Base-by-base conservation (phyloP, 1,140 invertebrate genomes). In the Hetaerina americana region DNA sequence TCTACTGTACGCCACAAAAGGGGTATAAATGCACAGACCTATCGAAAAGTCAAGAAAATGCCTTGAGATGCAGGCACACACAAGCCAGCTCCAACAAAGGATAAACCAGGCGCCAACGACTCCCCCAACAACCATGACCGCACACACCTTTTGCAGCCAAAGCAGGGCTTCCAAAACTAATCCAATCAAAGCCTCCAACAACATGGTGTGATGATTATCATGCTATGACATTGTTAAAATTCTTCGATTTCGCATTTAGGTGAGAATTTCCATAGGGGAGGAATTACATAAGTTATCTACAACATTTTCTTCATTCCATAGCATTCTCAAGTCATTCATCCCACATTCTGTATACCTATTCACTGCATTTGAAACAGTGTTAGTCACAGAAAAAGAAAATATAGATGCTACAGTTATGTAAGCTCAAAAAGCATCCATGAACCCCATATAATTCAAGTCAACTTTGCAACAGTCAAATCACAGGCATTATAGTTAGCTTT, bases 301-400 rank as follows among this genome's bases (percentile, higher is more conserved):
- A 57, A 57, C 22, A 57, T 57, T 57, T 57, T 57, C 40, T 57
- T 57, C 40, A 57, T 57, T 57, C 40, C 40, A 57, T 57, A 57
- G 40, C 40, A 57, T 57, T 57, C 40, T 57, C 40, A 57, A 57
- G 40, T 57, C 40, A 57, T 57, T 57, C 40, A 57, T 57, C 40
- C 40, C 40, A 57, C 40, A 57, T 57, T 57, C 40, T 57, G 40
- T 57, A 57, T n/a, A 57, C 22, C 40, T 57, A 57, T 12, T 57
- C 40, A 57, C 40, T 57, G 40, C 22, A n/a, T 57, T 57, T 18
- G 40, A 57, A 57, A 57, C 40, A 57, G 40, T 15, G 26, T 69
- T n/a, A 69, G 28, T 27, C 28, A 27, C 28, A 69, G 18, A 69
- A 69, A 69, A n/a, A 69, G 28, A 68, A 69, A 69, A 69, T 69